Evolutionary conservation across 2,113 vertebrate species (phyloP).

Genomic region (Bubo blakistoni): DNA sequence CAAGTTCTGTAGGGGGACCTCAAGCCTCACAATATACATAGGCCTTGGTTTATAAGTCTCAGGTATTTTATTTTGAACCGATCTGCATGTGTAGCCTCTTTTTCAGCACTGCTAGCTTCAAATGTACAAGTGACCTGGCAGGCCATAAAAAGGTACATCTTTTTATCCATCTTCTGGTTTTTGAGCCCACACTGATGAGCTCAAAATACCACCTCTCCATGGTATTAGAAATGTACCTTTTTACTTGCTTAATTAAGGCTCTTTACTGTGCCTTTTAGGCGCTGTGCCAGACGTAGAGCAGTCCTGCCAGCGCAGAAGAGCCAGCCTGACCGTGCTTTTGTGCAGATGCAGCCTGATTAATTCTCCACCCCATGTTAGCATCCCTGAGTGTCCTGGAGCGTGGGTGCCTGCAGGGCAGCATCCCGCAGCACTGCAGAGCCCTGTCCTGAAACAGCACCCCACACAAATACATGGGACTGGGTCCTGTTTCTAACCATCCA

Average conservation of each 20-base stretch:
- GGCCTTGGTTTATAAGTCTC: neutral
- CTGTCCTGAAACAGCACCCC: neutral
- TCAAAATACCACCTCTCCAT: neutral
- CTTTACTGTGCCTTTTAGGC: neutral
- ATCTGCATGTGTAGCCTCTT: too few relatives aligned
- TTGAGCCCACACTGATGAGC: neutral
- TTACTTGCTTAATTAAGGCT: neutral
- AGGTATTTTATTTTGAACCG: rapidly evolving
- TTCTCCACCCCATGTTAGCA: too few relatives aligned
- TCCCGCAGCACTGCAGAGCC: rapidly evolving
- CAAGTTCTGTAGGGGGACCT: neutral
- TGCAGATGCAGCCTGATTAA: too few relatives aligned
- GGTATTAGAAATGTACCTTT: neutral
- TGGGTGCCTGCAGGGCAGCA: neutral
- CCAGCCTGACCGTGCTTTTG: neutral
- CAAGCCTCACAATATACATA: rapidly evolving
- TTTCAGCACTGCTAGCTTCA: neutral
- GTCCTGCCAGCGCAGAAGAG: neutral
- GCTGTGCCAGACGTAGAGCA: rapidly evolving
- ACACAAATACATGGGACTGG: rapidly evolving
- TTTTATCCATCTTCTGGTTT: neutral
- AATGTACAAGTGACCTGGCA: neutral
- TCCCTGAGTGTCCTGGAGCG: neutral
- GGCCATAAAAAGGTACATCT: neutral
- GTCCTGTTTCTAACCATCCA: neutral